Percentiles rank a stretch among this genome's conserved stretches.
These are phyloP conservation scores for Epinephelus awoara DNA, from an alignment of 2,797 vertebrate genomes.

Conservation along the genomic window DNA sequence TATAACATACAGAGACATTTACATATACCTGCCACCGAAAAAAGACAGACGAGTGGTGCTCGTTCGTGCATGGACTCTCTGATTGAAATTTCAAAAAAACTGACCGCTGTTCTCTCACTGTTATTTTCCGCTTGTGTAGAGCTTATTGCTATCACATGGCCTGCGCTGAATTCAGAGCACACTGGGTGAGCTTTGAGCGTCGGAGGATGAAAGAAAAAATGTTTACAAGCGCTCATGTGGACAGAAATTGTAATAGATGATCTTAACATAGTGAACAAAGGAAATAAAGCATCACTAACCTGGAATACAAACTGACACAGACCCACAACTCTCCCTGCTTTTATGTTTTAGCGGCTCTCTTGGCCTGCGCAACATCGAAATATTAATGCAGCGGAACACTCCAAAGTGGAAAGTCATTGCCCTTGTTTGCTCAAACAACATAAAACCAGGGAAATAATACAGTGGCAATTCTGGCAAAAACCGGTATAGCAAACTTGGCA, in stretches of 20 bases:
- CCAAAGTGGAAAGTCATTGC: slow-evolving; percentile 52
- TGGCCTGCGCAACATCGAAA: slow-evolving; percentile 27
- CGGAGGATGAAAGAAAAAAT: slow-evolving; percentile 23
- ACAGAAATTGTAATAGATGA: slow-evolving; percentile 22
- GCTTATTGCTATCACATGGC: slow-evolving; percentile 19
- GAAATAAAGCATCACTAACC: not conserved
- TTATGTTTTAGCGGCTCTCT: slow-evolving; percentile 32
- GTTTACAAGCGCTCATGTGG: slow-evolving; percentile 26
- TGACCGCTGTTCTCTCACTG: slow-evolving; percentile 29
- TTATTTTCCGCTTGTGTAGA: slow-evolving; percentile 16
- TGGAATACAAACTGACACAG: not conserved
- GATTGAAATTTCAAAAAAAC: slow-evolving; percentile 47
- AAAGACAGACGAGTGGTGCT: not conserved
- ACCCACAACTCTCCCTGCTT: not conserved
- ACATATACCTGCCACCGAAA: slow-evolving; percentile 51
- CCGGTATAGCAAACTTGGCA: slow-evolving; percentile 64
- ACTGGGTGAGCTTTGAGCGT: not conserved
- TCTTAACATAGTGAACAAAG: slow-evolving; percentile 24
- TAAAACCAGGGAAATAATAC: slow-evolving; percentile 66
- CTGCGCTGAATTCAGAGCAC: slow-evolving; percentile 4
- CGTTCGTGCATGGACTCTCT: not conserved
- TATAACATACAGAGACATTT: slow-evolving; percentile 60
- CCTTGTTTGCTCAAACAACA: slow-evolving; percentile 64
- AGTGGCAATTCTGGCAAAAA: slow-evolving; percentile 67
- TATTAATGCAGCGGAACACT: slow-evolving; percentile 47